Evolutionary conservation across 2,797 vertebrate genomes (phyloP).

Genomic region (Pipistrellus kuhlii): DNA sequence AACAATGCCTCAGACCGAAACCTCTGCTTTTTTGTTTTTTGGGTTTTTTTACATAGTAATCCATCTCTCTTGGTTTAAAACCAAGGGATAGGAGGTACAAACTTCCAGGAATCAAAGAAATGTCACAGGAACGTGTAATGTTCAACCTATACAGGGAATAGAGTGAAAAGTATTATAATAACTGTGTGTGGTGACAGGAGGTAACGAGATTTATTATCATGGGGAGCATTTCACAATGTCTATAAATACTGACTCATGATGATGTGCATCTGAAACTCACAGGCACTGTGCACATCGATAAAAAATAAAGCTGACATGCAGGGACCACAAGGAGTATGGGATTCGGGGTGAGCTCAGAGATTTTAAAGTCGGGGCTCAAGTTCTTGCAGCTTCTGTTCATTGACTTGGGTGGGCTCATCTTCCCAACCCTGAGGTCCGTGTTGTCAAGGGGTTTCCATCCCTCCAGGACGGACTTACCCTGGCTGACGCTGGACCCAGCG

Average conservation of each 20-base stretch:
- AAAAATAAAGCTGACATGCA: neutral
- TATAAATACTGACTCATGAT: neutral
- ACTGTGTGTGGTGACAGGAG: neutral
- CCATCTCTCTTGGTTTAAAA: neutral
- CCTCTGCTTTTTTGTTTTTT: neutral
- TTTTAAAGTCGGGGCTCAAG: neutral
- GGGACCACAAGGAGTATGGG: neutral
- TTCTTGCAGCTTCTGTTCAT: neutral
- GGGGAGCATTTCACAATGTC: neutral
- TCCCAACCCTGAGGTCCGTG: neutral
- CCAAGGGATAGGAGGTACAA: neutral
- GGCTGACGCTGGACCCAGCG: fast-evolving
- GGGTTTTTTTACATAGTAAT: neutral
- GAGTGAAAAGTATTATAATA: neutral
- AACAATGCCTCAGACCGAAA: neutral
- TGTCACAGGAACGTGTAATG: neutral
- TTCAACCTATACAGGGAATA: neutral
- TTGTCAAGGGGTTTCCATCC: too few species aligned
- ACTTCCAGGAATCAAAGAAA: neutral
- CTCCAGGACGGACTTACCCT: neutral
- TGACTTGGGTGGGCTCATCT: neutral
- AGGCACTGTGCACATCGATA: neutral
- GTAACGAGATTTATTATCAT: neutral
- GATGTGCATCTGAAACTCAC: neutral
- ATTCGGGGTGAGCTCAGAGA: neutral